Conservation (phyloP, 2,888 invertebrate species). For the Galerucella calmariensis region DNA sequence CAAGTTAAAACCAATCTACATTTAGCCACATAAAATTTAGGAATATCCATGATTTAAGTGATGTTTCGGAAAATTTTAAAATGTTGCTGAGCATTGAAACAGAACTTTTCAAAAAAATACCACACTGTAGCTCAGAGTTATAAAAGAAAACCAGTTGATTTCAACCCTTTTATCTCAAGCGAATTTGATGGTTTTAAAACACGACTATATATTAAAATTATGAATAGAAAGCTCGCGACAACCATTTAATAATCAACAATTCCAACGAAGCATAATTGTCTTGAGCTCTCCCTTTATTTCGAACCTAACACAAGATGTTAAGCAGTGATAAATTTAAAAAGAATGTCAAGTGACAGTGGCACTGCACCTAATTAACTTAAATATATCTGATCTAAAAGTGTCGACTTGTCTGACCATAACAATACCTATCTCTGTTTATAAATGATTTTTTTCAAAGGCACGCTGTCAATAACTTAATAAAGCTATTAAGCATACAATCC, state of each 20-base stretch:
- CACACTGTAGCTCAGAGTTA: background rate
- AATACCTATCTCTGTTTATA: slow-evolving; percentile 44
- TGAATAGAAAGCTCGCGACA: background rate
- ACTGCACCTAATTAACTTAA: slow-evolving; percentile 50
- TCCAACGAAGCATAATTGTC: background rate
- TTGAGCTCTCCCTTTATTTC: background rate
- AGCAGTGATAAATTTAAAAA: slow-evolving; percentile 36
- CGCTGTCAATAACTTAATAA: slow-evolving; percentile 35
- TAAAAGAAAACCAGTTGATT: background rate
- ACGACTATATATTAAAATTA: background rate
- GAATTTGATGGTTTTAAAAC: background rate
- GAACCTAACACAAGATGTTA: slow-evolving; percentile 25
- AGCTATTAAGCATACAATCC: slow-evolving; percentile 34
- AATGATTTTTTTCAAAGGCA: slow-evolving; percentile 44
- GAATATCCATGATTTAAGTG: no score
- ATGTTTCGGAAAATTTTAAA: no score
- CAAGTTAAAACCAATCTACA: no score
- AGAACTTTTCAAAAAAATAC: no score
- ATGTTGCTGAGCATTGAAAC: no score
- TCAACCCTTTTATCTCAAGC: background rate
- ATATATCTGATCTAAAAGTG: slow-evolving; percentile 53
- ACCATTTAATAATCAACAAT: background rate
- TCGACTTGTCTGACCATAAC: slow-evolving; percentile 51
- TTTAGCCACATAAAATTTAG: no score
- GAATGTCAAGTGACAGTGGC: slow-evolving; percentile 51